These are phyloP conservation scores for Todiramphus saurophagus DNA, from an alignment of 2,113 vertebrate species.

Conservation along the genomic window DNA sequence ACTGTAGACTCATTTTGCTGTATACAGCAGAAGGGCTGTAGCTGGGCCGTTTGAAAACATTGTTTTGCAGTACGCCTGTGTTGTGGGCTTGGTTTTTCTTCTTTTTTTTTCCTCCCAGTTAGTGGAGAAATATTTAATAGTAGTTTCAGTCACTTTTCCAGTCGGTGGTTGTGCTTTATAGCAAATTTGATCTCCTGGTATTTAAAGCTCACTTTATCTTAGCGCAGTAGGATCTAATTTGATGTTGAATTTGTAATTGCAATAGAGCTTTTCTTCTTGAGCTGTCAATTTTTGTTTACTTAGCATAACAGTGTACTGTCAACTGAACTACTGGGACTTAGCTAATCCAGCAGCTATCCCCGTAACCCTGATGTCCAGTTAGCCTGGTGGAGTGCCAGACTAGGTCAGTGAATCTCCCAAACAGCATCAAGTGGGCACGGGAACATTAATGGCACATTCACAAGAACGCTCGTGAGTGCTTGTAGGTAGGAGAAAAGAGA, in stretches of 20 bases:
- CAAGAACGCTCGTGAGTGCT: background rate
- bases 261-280: background rate
- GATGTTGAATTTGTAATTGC: background rate
- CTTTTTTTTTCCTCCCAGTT: background rate
- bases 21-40: background rate
- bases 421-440: background rate
- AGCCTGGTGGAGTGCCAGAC: background rate
- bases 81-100: background rate
- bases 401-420: background rate
- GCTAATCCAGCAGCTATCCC: background rate
- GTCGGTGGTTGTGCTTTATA: background rate
- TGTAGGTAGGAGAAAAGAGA: background rate
- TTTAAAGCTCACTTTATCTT: background rate
- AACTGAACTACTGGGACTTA: background rate
- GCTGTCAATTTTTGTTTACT: background rate
- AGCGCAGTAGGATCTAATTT: background rate
- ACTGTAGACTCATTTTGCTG: background rate
- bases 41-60: background rate
- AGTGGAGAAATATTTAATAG: background rate
- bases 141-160: background rate
- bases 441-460: background rate
- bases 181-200: background rate
- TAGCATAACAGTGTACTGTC: fast-evolving
- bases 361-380: background rate
- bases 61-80: background rate